Base-by-base conservation (phyloP, 2,113 vertebrate genomes). In the Albula glossodonta region DNA sequence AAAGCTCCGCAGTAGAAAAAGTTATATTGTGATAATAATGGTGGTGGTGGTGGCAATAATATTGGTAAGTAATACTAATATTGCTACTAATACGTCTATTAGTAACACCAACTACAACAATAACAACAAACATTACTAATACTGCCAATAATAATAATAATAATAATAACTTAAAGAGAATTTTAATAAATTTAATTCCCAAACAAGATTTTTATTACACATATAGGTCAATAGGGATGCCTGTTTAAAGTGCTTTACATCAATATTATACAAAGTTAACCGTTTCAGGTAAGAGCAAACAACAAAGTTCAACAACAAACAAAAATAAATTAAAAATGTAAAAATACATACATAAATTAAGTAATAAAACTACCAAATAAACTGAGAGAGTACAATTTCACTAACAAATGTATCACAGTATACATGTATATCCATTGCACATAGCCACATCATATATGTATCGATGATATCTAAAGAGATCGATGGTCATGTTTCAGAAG, bases 361-460 rank as follows among this genome's bases (percentile, higher is more conserved):
- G 85, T 87, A 90, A 92, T 90, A 87, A 92, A 94, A 93, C 91
- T 90, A 93, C 88, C 90, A 93, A 91, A 91, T 92, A 92, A 94
- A 93, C 87, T 93, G 93, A 90, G 92, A 93, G 87, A 93, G 91
- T 93, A 93, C 95, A 87, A 92, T 94, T 88, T 82, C 87, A 90
- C 95, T 95, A 90, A 95, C 92, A 96, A 95, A 94, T 51, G 6
- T 86, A 88, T 95, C 96, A 97, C 96, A 96, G 95, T 94, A 92
- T 92, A 96, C 96, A 95, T 90, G 90, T 90, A 92, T 89, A 94
- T 94, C 95, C 96, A 98, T 98, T 98, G 97, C 98, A 98, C 97
- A 94, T 98, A 87, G 96, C 97, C 97, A 97, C 96, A 89, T 95
- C 91, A 94, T 89, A 94, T 94, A 95, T 41, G 31, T 91, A 93